Conservation (phyloP, 2,797 vertebrate genomes). For the Tiaroga cobitis region DNA sequence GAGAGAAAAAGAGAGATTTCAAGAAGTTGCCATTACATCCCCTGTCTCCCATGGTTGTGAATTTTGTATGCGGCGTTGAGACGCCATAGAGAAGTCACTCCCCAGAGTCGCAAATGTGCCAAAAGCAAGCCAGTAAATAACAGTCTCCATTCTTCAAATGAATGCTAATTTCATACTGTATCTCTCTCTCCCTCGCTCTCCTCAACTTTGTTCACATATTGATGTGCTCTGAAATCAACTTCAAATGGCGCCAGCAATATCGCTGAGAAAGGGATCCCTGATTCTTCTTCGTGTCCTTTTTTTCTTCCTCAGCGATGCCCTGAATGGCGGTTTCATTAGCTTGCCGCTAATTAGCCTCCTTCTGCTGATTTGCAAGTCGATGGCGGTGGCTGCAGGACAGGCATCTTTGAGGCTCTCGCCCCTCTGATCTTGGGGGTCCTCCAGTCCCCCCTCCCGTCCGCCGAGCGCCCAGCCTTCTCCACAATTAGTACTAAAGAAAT, state of each 20-base stretch:
- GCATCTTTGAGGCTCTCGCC: constrained; percentile 89
- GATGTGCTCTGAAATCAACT: constrained; percentile 90
- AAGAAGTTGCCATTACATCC: constrained; percentile 90
- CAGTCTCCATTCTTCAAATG: constrained; percentile 89
- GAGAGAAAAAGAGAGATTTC: constrained; percentile 76
- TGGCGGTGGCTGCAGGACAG: constrained; percentile 93
- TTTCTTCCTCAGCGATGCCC: constrained; percentile 81
- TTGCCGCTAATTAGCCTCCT: constrained; percentile 97
- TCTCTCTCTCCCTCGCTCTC: constrained; percentile 56
- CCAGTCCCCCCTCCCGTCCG: constrained; percentile 82
- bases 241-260: constrained; percentile 86
- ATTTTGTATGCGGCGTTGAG: constrained; percentile 61
- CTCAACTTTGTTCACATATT: constrained; percentile 89
- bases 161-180: constrained; percentile 87
- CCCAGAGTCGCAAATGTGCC: constrained; percentile 84
- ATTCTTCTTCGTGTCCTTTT: constrained; percentile 74
- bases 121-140: constrained; percentile 94
- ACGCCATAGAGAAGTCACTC: constrained; percentile 68
- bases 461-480: constrained; percentile 83
- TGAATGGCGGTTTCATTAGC: constrained; percentile 93
- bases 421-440: constrained; percentile 92
- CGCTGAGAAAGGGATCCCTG: constrained; percentile 79
- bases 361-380: constrained; percentile 99
- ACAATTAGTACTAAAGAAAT: constrained; percentile 94
- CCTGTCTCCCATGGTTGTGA: constrained; percentile 80